Evolutionary conservation across 2,797 vertebrate species (phyloP), one percentile per base, ranked within the genome.

Genomic region (Notamacropus eugenii): DNA sequence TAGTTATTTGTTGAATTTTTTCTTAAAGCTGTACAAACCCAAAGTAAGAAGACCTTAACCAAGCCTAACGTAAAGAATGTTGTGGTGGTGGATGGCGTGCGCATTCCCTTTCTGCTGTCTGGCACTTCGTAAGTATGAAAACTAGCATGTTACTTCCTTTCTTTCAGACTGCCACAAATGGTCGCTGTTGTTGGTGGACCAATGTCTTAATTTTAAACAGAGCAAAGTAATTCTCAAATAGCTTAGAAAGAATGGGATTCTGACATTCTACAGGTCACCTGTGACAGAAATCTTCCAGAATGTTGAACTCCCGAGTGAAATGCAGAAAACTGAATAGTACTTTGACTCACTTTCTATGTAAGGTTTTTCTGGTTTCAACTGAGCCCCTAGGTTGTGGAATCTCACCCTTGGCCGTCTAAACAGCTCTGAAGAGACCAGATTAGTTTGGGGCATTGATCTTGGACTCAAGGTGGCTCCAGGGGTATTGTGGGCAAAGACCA

Each of bases 31-130:
- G 99, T 93, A 94, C 99, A 99, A 98, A 98, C 99, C 91, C 99
- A 99, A 98, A 99, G 98, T 22, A 99, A 99, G 98, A 99, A 99
- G 98, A 99, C 99, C 0, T 98, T 99, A 97, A 97, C 98, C 96
- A 99, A 99, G 95, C 98, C 98, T 31, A 99, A 99, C 0, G 92
- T 99, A 95, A 99, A 99, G 98, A 99, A 99, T 95, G 98, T 99
- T 0, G 99, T 99, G 12, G 98, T 99, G 97, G 99, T 99, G 0
- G 99, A 99, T 50, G 99, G 99, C 0, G 99, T 99, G 91, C 99
- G 99, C 82, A 99, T 99, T 14, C 99, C 99, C 0, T 99, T 99
- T 93, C 98, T 99, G 56, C 50, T 98, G 97, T 99, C 99, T 22
- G 99, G 99, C 98, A 99, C 99, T 95, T 98, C 98, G 99, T 99